Conservation (phyloP, 2,113 vertebrate species). For the Oxyruncus cristatus region DNA sequence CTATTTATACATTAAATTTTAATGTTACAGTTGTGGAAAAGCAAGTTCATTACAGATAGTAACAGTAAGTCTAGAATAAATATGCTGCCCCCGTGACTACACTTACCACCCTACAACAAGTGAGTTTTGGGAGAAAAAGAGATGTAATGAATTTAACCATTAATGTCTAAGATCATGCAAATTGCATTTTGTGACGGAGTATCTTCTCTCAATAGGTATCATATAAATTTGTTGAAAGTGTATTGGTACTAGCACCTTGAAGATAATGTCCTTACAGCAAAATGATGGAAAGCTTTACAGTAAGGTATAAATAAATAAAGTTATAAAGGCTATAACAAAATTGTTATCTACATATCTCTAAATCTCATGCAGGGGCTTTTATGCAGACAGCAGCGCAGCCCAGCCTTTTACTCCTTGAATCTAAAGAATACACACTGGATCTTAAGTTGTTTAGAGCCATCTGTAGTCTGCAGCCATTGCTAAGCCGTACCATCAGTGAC, state of each 20-base stretch:
- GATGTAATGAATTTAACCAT: not conserved
- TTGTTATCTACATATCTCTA: not conserved
- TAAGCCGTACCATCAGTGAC: not conserved
- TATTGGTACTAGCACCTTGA: not conserved
- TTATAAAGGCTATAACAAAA: not conserved
- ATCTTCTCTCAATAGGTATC: not conserved
- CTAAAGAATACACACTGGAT: not conserved
- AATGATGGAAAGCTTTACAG: not conserved
- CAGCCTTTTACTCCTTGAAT: not conserved
- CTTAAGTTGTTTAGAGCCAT: not conserved
- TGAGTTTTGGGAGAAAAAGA: not conserved
- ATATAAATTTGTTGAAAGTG: not conserved
- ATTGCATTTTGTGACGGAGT: not conserved
- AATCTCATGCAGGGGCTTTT: not conserved
- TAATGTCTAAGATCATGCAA: not conserved
- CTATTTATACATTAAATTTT: not conserved
- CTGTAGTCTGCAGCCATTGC: not conserved
- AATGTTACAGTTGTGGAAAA: not conserved
- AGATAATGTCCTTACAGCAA: not conserved
- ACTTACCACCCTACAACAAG: not conserved
- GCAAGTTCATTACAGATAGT: not conserved
- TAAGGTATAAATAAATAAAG: not conserved
- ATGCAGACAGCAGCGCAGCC: not conserved
- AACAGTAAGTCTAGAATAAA: not conserved
- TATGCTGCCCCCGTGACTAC: not conserved